Evolutionary conservation across 2,113 vertebrate species (phyloP), one percentile per base, ranked within the genome.

Genomic region (Otolemur garnettii): DNA sequence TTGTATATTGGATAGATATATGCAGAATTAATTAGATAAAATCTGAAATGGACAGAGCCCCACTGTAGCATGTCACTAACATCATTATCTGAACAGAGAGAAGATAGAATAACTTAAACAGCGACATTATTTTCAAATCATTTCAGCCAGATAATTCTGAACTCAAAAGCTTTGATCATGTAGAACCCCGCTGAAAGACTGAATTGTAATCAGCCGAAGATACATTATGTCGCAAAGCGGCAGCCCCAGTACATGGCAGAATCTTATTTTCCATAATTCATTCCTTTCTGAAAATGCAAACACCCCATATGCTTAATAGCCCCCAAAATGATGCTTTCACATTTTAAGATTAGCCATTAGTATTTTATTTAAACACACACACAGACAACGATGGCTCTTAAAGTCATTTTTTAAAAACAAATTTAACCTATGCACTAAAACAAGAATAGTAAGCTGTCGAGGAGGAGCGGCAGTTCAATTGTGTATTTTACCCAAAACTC

Each of bases 241-340:
- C 1, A 12, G 82, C 95, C 96, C 72, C 81, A 82, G 85, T 81
- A 95, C 93, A 87, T 92, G 95, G 97, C 90, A 95, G 94, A 97
- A 92, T 81, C 93, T 96, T 98, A 86, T 94, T 98, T 98, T 97
- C 93, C 96, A 98, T 97, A 97, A 94, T 97, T 97, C 86, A 72
- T 94, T 97, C 94, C 97, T 97, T 95, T 95, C 95, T 97, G 77
- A 96, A 98, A 98, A 97, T 97, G 93, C 75, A 98, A 98, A 96
- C 92, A 96, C 95, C 96, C 92, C 96, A 77, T 97, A 97, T 97
- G 97, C 92, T 97, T 97, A 98, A 97, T 97, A 98, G 89, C 38
- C 92, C 57, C 95, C 74, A 95, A 19, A 98, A 95, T 66, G 97
- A 97, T 96, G 90, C 94, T 97, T 96, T 45, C 94, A 93, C 90